A percentile compares a stretch with the other conserved stretches of the same genome.
These are phyloP conservation scores for Eupithecia pulchellata DNA, from an alignment of 2,888 invertebrate species.

Conservation along the genomic window DNA sequence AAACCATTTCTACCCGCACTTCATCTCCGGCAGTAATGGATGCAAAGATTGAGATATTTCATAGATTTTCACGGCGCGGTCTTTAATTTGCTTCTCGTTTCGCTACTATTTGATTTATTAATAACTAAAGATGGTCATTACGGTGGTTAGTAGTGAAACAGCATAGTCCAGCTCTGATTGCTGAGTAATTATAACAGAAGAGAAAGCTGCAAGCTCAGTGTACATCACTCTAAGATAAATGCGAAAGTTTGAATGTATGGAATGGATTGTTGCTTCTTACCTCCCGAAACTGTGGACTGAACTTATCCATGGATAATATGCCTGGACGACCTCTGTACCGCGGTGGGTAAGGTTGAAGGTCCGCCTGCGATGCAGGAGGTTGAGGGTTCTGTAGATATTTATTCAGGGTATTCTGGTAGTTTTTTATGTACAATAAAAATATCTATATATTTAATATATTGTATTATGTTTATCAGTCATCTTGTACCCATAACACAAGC, in stretches of 20 bases:
- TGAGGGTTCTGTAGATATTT: too few species aligned
- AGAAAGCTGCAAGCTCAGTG: slow-evolving; percentile 1
- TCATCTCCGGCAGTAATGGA: slow-evolving; percentile 37
- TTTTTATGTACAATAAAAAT: too few species aligned
- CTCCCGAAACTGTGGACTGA: too few species aligned
- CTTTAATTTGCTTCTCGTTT: slow-evolving; percentile 42
- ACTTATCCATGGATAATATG: too few species aligned
- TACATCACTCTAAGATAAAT: background rate
- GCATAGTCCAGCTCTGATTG: slow-evolving; percentile 22
- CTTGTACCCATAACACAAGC: too few species aligned
- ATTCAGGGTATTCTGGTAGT: too few species aligned
- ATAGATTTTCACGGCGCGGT: slow-evolving; percentile 45
- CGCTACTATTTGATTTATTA: slow-evolving; percentile 45
- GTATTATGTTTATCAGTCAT: too few species aligned
- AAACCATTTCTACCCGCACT: slow-evolving; percentile 15
- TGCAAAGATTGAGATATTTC: slow-evolving; percentile 47
- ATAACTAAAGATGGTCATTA: slow-evolving; percentile 41
- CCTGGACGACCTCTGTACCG: too few species aligned
- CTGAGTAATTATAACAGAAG: slow-evolving; percentile 13
- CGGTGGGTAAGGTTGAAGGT: too few species aligned
- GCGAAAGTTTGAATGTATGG: background rate
- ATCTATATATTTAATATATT: too few species aligned
- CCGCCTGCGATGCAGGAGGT: too few species aligned
- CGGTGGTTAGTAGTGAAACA: slow-evolving; percentile 28
- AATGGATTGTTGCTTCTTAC: background rate